These are phyloP conservation scores for Chaenocephalus aceratus DNA, from an alignment of 2,113 vertebrate species.

Conservation along the genomic window DNA sequence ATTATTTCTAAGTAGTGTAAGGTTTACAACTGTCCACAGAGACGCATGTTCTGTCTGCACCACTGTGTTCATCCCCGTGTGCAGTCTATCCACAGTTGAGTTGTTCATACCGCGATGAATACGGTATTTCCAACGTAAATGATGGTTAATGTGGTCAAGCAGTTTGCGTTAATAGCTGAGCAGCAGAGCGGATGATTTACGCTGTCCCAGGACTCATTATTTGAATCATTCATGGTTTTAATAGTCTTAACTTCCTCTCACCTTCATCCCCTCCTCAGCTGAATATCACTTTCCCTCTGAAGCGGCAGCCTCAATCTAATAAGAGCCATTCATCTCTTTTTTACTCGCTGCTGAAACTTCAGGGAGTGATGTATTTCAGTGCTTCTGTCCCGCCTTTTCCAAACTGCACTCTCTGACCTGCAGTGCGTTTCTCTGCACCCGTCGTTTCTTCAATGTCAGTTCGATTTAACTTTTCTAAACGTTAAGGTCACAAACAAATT, in stretches of 20 bases:
- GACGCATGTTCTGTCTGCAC: background rate
- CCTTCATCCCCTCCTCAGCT: constrained; percentile 47
- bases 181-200: constrained; percentile 38
- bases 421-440: background rate
- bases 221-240: constrained; percentile 37
- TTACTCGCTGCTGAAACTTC: background rate
- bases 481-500: constrained; percentile 8
- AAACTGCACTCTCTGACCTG: constrained; percentile 17
- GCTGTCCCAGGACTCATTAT: constrained; percentile 35
- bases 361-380: constrained; percentile 18
- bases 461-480: background rate
- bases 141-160: background rate
- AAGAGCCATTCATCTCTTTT: constrained; percentile 41
- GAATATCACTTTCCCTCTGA: constrained; percentile 21
- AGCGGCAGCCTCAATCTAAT: constrained; percentile 25
- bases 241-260: constrained; percentile 49
- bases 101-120: background rate
- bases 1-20: background rate
- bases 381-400: constrained; percentile 9
- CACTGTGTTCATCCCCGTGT: background rate
- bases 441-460: too few species aligned
- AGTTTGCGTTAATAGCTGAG: background rate
- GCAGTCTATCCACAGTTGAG: background rate
- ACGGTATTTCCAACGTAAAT: background rate
- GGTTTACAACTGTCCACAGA: background rate